phyloP scores from a whole-genome alignment of 2,797 vertebrate species.

The Varecia variegata region DNA sequence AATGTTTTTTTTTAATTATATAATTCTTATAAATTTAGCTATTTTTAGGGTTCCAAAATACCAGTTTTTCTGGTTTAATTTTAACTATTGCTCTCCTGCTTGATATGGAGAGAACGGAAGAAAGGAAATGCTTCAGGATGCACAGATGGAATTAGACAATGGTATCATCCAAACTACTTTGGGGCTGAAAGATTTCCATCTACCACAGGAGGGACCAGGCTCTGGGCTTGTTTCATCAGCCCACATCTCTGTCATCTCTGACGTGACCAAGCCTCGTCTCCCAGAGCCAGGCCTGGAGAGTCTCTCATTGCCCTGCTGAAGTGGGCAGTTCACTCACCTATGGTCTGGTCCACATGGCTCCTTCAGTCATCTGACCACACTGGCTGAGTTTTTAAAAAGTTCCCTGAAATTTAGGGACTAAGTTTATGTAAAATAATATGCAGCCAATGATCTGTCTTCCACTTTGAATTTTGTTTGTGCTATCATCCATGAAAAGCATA shows the following conservation, averaged over 20 bases:
- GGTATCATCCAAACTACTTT: neutral
- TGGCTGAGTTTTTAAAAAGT: neutral
- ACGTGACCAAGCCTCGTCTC: neutral
- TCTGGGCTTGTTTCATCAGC: neutral
- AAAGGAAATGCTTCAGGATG: neutral
- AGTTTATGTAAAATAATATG: neutral
- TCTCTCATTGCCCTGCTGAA: rapidly evolving
- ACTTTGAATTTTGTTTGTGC: constrained; percentile 33
- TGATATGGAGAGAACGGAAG: neutral
- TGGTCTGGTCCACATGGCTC: neutral
- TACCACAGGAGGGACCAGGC: neutral
- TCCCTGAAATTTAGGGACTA: neutral
- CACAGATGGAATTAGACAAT: neutral
- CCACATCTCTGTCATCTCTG: too few species aligned
- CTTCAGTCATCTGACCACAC: neutral
- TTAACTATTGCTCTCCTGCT: neutral
- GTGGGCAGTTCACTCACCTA: neutral
- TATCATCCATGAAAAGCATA: neutral
- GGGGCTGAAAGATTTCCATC: neutral
- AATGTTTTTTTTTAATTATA: neutral
- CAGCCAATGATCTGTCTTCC: neutral
- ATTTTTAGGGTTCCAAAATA: neutral
- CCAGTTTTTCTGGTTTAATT: constrained; percentile 4
- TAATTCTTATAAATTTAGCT: neutral
- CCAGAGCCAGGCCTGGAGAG: neutral